Evolutionary conservation across 2,113 vertebrate species (phyloP).

Genomic region (Anarhynchus alexandrinus): DNA sequence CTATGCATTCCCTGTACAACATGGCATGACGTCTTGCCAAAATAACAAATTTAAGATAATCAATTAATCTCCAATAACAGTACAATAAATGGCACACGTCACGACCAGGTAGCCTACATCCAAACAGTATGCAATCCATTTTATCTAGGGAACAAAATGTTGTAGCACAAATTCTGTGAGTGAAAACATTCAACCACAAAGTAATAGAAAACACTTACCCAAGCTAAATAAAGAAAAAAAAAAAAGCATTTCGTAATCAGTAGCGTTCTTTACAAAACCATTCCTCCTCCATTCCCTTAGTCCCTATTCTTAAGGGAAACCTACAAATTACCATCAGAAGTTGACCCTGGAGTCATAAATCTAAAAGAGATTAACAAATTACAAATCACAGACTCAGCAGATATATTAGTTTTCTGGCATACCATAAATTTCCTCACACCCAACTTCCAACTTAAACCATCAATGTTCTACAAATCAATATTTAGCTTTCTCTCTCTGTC

Average conservation of each 20-base stretch:
- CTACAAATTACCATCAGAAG: background rate
- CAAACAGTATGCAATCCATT: background rate
- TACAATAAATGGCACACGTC: background rate
- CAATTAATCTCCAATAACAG: background rate
- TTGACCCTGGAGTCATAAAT: background rate
- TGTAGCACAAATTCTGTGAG: background rate
- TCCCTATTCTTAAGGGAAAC: background rate
- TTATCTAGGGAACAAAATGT: background rate
- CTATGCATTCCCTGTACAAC: background rate
- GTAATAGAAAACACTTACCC: background rate
- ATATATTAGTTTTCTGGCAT: background rate
- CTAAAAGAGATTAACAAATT: background rate
- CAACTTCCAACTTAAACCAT: background rate
- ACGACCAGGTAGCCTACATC: background rate
- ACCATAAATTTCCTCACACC: background rate
- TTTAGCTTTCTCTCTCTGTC: background rate
- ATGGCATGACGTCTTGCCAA: background rate
- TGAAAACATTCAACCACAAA: background rate
- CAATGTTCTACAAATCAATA: conserved; percentile 5
- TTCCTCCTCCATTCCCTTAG: background rate
- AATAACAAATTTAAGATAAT: background rate
- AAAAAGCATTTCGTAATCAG: background rate
- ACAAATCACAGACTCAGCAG: background rate
- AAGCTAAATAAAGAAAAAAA: background rate
- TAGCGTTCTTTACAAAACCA: background rate